Conservation (phyloP, 1,140 invertebrate species). For the Sarcophaga peregrina region DNA sequence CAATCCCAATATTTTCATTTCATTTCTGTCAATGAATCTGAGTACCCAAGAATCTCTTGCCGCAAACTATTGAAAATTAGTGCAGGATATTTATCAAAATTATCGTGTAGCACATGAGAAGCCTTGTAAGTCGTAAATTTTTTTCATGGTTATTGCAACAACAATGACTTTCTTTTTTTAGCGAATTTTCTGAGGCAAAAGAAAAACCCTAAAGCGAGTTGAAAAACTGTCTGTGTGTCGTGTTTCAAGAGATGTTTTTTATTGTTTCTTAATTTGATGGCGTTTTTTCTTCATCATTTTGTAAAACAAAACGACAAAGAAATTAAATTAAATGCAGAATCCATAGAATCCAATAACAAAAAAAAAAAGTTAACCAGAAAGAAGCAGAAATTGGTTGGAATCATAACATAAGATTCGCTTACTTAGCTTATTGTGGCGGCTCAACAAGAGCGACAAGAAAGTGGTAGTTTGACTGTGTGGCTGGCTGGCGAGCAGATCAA, state of each 20-base stretch:
- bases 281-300: slow-evolving; percentile 4
- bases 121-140: not conserved
- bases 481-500: not conserved
- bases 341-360: slow-evolving; percentile 25
- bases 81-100: not conserved
- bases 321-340: slow-evolving; percentile 41
- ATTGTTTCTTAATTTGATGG: not conserved
- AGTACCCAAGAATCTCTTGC: too few species aligned
- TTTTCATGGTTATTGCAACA: not conserved
- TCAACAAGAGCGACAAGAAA: not conserved
- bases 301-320: not conserved
- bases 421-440: not conserved
- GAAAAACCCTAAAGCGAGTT: slow-evolving; percentile 3
- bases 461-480: not conserved
- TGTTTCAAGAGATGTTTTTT: slow-evolving; percentile 20
- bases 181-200: too few species aligned
- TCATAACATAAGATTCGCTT: slow-evolving; percentile 29
- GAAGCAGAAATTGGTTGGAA: slow-evolving; percentile 15
- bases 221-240: slow-evolving; percentile 1
- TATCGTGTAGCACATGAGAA: not conserved
- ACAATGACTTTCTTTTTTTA: not conserved
- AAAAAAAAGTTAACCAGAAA: not conserved
- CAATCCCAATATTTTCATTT: too few species aligned
- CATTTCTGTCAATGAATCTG: too few species aligned
- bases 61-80: too few species aligned